phyloP scores from a whole-genome alignment of 2,888 invertebrate genomes.

The Parelbella ahira region DNA sequence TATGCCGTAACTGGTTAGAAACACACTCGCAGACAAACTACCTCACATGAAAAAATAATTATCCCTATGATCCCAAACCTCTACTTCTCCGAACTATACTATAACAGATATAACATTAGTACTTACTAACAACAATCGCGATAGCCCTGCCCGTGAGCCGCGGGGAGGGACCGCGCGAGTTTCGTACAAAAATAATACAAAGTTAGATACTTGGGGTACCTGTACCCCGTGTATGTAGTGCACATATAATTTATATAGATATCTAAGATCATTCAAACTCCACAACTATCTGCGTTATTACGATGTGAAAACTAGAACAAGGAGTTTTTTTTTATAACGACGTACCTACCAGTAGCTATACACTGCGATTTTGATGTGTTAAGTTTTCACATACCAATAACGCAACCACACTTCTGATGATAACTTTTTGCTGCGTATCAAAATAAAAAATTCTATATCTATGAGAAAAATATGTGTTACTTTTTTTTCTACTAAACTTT shows the following conservation, averaged over 20 bases:
- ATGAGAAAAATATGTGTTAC: too few species aligned
- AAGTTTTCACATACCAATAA: too few species aligned
- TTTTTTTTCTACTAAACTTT: too few species aligned
- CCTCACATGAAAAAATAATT: constrained; percentile 32
- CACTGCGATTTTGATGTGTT: too few species aligned
- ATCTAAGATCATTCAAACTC: neutral
- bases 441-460: too few species aligned
- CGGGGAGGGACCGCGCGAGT: constrained; percentile 41
- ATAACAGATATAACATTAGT: constrained; percentile 33
- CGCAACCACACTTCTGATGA: too few species aligned
- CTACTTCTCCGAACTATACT: constrained; percentile 29
- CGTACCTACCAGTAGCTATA: too few species aligned
- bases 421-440: too few species aligned
- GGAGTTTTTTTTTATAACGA: neutral
- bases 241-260: neutral
- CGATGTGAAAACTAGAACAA: constrained; percentile 10
- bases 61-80: constrained; percentile 39
- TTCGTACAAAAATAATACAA: constrained; percentile 54
- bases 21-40: constrained; percentile 28
- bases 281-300: constrained; percentile 2
- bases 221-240: neutral
- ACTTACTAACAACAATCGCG: constrained; percentile 42
- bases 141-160: constrained; percentile 53
- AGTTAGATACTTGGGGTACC: constrained; percentile 23
- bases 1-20: constrained; percentile 27